Percentiles rank a stretch among this genome's conserved stretches.
Evolutionary conservation across 2,113 vertebrate species (phyloP).

Genomic region (Pomatorhinus ruficollis): DNA sequence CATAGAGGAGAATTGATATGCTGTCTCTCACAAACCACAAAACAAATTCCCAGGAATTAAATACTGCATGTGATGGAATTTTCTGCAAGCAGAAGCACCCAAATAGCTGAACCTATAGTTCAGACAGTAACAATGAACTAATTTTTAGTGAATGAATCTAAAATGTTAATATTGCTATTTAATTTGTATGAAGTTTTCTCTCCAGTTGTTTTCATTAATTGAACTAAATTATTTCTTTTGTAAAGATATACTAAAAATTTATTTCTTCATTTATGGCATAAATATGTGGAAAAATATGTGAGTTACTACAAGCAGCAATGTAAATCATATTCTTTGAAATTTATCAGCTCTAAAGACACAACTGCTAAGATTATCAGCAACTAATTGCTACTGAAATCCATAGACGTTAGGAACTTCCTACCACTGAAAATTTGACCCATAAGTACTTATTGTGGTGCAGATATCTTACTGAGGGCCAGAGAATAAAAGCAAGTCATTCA

Average conservation of each 20-base stretch:
- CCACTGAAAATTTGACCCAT: not conserved
- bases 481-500: not conserved
- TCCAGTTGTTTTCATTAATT: not conserved
- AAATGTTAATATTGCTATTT: not conserved
- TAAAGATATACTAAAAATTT: not conserved
- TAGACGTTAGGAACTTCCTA: not conserved
- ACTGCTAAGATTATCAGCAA: not conserved
- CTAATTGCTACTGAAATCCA: not conserved
- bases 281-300: not conserved
- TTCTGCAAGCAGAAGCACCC: not conserved
- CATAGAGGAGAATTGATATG: not conserved
- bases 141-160: not conserved
- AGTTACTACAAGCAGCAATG: not conserved
- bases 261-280: not conserved
- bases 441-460: not conserved
- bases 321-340: not conserved
- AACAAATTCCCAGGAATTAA: not conserved
- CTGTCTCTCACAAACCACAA: not conserved
- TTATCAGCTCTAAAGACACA: not conserved
- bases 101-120: not conserved
- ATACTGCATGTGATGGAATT: not conserved
- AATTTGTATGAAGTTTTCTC: not conserved
- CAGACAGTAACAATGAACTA: not conserved
- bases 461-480: not conserved
- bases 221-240: not conserved